Evolutionary conservation across 2,113 vertebrate species (phyloP).

Genomic region (Aspidoscelis tigris): DNA sequence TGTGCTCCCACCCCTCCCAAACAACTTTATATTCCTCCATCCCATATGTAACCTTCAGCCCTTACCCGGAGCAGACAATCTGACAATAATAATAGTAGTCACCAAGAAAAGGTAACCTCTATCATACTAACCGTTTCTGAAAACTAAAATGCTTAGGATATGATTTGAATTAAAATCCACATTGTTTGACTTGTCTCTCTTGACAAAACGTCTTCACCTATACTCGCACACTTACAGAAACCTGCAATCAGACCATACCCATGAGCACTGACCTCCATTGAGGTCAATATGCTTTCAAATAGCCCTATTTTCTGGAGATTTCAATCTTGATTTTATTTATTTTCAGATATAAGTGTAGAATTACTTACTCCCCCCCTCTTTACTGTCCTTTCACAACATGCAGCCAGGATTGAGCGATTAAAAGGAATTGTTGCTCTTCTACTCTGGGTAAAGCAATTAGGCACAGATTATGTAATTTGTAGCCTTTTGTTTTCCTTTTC

Average conservation of each 20-base stretch:
- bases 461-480: not conserved
- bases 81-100: conserved; percentile 83
- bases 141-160: conserved; percentile 80
- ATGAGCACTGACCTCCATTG: conserved; percentile 27
- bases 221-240: conserved; percentile 30
- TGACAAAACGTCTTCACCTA: conserved; percentile 59
- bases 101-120: conserved; percentile 76
- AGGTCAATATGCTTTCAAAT: conserved; percentile 55
- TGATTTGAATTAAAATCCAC: conserved; percentile 83
- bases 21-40: conserved; percentile 66
- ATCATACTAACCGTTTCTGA: conserved; percentile 82
- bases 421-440: not conserved
- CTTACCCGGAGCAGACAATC: conserved; percentile 65
- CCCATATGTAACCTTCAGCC: conserved; percentile 84
- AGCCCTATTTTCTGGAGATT: conserved; percentile 34
- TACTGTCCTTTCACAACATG: conserved; percentile 33
- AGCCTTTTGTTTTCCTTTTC: too few relatives aligned
- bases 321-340: conserved; percentile 5
- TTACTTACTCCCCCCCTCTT: conserved; percentile 28
- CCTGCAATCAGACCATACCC: conserved; percentile 41
- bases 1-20: conserved; percentile 63
- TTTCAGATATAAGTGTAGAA: conserved; percentile 35
- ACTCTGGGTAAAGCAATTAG: not conserved
- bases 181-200: conserved; percentile 69
- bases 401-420: conserved; percentile 11